phyloP scores from a whole-genome alignment of 2,888 invertebrate species.

The Netelia inedita region DNA sequence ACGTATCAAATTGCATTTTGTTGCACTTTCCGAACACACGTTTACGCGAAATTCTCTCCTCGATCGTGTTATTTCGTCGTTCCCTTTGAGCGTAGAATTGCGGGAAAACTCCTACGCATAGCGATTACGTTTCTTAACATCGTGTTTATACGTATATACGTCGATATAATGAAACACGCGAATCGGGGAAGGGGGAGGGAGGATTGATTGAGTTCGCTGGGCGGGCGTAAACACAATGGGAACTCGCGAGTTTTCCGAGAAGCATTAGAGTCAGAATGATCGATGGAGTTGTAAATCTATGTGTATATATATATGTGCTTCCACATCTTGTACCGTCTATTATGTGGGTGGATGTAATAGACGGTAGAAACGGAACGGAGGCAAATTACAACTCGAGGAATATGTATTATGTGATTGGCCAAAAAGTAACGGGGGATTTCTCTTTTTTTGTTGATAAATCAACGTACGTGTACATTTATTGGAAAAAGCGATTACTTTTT shows the following conservation, averaged over 20 bases:
- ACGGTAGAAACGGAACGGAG: slow-evolving; percentile 22
- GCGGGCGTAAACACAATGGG: background rate
- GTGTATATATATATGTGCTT: background rate
- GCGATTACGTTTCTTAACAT: slow-evolving; percentile 20
- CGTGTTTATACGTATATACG: background rate
- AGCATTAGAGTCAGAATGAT: slow-evolving; percentile 47
- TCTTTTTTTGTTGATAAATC: no score
- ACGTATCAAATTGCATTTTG: background rate
- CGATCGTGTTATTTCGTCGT: no score
- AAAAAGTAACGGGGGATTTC: no score
- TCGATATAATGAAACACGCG: background rate
- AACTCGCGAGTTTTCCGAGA: slow-evolving; percentile 34
- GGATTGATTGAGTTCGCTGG: slow-evolving; percentile 32
- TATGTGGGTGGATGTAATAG: background rate
- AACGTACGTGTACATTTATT: no score
- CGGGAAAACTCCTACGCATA: slow-evolving; percentile 36
- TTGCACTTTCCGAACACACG: background rate
- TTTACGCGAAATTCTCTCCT: background rate
- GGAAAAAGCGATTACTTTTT: background rate
- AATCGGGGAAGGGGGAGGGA: background rate
- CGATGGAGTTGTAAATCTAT: slow-evolving; percentile 37
- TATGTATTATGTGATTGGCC: no score
- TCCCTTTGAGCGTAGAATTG: slow-evolving; percentile 1
- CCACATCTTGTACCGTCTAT: background rate
- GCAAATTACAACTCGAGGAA: slow-evolving; percentile 22